A percentile compares a stretch with the other conserved stretches of the same genome.
Conservation (phyloP, 37 sponge, comb jelly and placozoan species). For the Aplysina aerophoba region DNA sequence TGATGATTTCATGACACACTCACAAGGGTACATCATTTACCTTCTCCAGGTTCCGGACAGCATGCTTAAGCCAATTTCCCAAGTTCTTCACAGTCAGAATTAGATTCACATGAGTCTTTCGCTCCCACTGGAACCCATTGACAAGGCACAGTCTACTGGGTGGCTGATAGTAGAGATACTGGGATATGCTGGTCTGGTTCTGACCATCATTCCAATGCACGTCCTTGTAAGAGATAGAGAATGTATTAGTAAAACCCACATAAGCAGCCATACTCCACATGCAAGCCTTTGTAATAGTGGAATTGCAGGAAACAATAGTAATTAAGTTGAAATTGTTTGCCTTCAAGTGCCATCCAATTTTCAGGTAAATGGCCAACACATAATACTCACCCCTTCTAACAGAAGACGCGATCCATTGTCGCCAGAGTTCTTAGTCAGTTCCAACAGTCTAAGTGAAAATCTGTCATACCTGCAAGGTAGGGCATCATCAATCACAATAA, state of each 20-base stretch:
- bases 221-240: neutral
- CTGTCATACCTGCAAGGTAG: too few species aligned
- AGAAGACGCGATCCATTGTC: too few species aligned
- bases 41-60: slow-evolving; percentile 70
- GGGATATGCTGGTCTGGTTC: slow-evolving; percentile 40
- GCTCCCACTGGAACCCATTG: slow-evolving; percentile 52
- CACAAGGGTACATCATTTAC: slow-evolving; percentile 18
- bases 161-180: slow-evolving; percentile 47
- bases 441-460: neutral
- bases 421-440: neutral
- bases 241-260: too few species aligned
- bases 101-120: slow-evolving; percentile 48
- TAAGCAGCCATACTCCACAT: too few species aligned
- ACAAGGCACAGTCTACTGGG: neutral
- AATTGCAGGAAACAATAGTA: too few species aligned
- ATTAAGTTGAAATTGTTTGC: too few species aligned
- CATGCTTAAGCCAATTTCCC: slow-evolving; percentile 58
- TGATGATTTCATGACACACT: too few species aligned
- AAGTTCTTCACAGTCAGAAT: slow-evolving; percentile 65
- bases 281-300: too few species aligned
- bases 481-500: neutral
- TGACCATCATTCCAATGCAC: neutral
- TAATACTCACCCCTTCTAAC: too few species aligned
- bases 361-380: too few species aligned
- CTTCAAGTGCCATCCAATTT: too few species aligned